phyloP scores from a whole-genome alignment of 2,113 vertebrate genomes.

The Acinonyx jubatus region DNA sequence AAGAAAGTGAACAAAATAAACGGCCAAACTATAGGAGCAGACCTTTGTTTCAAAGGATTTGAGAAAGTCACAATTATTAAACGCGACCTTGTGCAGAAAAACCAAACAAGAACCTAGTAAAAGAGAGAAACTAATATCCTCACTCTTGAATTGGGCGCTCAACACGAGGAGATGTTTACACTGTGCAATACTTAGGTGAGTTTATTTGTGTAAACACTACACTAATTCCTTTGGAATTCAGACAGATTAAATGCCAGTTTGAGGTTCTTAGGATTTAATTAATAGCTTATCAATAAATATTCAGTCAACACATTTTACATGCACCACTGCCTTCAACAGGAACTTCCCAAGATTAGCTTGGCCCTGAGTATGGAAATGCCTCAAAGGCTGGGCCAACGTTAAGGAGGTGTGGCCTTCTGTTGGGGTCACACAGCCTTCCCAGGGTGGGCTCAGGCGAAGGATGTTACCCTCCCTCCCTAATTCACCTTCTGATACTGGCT shows the following conservation, averaged over 20 bases:
- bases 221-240: not conserved
- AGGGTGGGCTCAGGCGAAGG: not conserved
- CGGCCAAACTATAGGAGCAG: not conserved
- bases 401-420: not conserved
- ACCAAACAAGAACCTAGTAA: not conserved
- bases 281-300: not conserved
- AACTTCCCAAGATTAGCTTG: not conserved
- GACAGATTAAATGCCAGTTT: not conserved
- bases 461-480: constrained; percentile 4
- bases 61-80: not conserved
- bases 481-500: constrained; percentile 46
- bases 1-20: not conserved
- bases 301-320: not conserved
- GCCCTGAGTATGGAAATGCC: not conserved
- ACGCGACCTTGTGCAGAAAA: not conserved
- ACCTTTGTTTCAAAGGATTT: constrained; percentile 1
- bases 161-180: not conserved
- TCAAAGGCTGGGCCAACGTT: not conserved
- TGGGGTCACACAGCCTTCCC: not conserved
- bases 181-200: not conserved
- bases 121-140: not conserved
- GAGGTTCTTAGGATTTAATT: not conserved
- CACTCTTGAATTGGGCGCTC: not conserved
- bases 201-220: not conserved
- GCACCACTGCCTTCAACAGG: not conserved